These are phyloP conservation scores for Danionella cerebrum DNA, from an alignment of 2,113 vertebrate species.

Conservation along the genomic window DNA sequence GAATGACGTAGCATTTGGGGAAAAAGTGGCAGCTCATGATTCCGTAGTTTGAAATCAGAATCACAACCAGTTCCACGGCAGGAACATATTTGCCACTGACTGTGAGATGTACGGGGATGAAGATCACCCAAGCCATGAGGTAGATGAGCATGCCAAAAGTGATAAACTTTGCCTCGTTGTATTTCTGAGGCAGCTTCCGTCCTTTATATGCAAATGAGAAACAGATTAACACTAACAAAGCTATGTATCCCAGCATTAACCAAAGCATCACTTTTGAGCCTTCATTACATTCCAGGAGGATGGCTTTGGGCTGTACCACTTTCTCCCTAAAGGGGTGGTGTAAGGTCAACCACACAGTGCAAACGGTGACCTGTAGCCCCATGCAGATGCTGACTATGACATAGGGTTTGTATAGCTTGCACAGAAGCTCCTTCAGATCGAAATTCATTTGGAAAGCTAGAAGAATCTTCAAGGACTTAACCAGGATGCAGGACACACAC, in stretches of 20 bases:
- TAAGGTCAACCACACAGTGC: constrained; percentile 71
- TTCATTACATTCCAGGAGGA: constrained; percentile 74
- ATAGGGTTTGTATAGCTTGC: constrained; percentile 63
- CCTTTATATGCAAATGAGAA: constrained; percentile 82
- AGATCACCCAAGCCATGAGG: constrained; percentile 81
- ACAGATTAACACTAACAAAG: constrained; percentile 72
- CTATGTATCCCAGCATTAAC: constrained; percentile 74
- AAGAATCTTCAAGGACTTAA: constrained; percentile 82
- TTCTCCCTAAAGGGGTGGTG: constrained; percentile 57
- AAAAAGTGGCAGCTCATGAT: constrained; percentile 80
- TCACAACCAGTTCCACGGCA: constrained; percentile 80
- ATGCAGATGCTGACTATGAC: constrained; percentile 61
- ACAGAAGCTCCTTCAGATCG: constrained; percentile 63
- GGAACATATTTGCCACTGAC: constrained; percentile 76
- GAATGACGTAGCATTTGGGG: constrained; percentile 80
- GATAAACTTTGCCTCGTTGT: constrained; percentile 85
- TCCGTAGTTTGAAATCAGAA: constrained; percentile 83
- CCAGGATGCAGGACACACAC: constrained; percentile 80
- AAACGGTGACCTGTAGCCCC: constrained; percentile 65
- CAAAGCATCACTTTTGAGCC: constrained; percentile 72
- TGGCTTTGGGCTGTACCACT: constrained; percentile 45
- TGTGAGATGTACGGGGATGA: constrained; percentile 75
- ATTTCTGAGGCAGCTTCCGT: constrained; percentile 79
- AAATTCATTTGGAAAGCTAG: constrained; percentile 81
- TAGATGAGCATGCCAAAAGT: constrained; percentile 88